Evolutionary conservation across 2,113 vertebrate species (phyloP).

Genomic region (Glaucidium brasilianum): DNA sequence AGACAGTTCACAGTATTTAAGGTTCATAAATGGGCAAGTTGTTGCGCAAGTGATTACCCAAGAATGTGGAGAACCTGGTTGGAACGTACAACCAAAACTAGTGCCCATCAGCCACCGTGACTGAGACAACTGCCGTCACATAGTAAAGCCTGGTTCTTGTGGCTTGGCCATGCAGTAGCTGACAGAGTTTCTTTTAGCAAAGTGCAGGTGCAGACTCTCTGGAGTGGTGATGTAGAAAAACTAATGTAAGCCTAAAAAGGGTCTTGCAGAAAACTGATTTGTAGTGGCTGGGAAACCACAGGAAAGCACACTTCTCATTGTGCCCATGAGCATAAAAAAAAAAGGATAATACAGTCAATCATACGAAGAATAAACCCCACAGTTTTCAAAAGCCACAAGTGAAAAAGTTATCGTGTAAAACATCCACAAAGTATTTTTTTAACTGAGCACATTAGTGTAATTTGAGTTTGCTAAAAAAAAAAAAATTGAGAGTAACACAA

Average conservation of each 20-base stretch:
- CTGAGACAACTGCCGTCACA: accelerated
- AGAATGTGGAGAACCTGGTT: background rate
- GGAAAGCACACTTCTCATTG: background rate
- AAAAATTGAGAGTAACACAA: background rate
- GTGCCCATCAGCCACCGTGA: accelerated
- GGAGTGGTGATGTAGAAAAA: background rate
- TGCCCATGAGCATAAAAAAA: background rate
- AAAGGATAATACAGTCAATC: background rate
- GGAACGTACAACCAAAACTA: background rate
- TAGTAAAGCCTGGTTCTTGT: background rate
- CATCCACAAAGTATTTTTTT: background rate
- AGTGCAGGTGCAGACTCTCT: background rate
- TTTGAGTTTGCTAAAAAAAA: background rate
- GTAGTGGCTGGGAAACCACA: background rate
- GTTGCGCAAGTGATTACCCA: background rate
- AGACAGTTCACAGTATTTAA: background rate
- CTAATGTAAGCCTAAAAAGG: background rate
- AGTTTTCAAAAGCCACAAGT: background rate
- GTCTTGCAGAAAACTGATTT: background rate
- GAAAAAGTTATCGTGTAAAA: background rate
- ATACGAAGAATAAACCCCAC: accelerated
- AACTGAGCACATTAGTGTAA: background rate
- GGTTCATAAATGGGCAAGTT: background rate
- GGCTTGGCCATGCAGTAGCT: background rate
- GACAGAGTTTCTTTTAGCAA: background rate